Conservation (phyloP, 2,113 vertebrate genomes). For the Embiotoca jacksoni region DNA sequence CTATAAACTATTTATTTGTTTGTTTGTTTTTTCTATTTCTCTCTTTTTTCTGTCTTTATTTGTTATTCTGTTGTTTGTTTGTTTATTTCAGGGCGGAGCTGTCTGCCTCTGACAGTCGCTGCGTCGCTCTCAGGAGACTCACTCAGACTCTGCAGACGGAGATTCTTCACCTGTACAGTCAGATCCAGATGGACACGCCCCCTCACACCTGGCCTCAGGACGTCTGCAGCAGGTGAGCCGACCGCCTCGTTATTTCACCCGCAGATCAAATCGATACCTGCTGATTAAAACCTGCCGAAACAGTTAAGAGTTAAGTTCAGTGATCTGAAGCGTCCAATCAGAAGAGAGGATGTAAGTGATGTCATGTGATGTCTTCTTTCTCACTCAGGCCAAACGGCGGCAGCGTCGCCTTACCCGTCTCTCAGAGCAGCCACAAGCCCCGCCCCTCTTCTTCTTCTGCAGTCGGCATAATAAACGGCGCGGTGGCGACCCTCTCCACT, state of each 20-base stretch:
- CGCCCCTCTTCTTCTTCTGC: conserved; percentile 48
- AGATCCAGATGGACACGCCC: conserved; percentile 83
- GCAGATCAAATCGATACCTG: too few species aligned
- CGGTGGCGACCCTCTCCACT: conserved; percentile 83
- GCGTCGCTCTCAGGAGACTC: conserved; percentile 88
- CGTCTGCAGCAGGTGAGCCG: conserved; percentile 35
- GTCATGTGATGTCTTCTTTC: conserved; percentile 17
- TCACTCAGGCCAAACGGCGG: conserved; percentile 50
- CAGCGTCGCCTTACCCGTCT: conserved; percentile 9
- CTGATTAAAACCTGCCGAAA: too few species aligned
- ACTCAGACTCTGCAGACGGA: conserved; percentile 89
- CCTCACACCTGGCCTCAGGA: conserved; percentile 12
- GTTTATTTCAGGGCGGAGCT: conserved; percentile 83
- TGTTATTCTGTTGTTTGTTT: not conserved
- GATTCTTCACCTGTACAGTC: conserved; percentile 91
- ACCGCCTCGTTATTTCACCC: not conserved
- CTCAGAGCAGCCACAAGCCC: conserved; percentile 28
- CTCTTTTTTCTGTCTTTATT: too few species aligned
- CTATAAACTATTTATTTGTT: too few species aligned
- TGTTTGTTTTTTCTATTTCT: too few species aligned
- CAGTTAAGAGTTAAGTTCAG: too few species aligned
- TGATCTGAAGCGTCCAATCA: too few species aligned
- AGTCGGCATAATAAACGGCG: conserved; percentile 76
- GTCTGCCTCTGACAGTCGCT: conserved; percentile 89
- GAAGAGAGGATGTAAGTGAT: too few species aligned